These are phyloP conservation scores for Standfussiana lucernea DNA, from an alignment of 2,888 invertebrate genomes.

Conservation along the genomic window DNA sequence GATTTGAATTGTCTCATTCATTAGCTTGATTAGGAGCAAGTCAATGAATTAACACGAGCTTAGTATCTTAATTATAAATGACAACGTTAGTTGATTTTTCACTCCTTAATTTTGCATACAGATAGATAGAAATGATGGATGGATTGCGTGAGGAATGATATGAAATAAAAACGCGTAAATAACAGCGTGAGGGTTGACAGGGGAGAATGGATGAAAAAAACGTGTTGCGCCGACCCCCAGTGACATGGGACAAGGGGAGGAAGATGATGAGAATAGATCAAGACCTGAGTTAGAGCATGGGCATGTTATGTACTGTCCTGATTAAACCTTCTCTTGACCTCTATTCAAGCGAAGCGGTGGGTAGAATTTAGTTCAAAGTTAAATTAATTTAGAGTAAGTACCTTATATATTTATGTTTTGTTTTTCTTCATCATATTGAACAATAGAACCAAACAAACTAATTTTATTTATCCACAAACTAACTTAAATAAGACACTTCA, in stretches of 20 bases:
- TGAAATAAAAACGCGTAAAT: no score
- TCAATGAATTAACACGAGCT: not conserved
- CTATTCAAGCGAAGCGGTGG: no score
- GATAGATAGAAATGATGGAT: no score
- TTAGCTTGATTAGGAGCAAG: not conserved
- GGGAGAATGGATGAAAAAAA: no score
- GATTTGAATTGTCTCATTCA: slow-evolving; percentile 16
- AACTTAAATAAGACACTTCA: not conserved
- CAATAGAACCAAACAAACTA: not conserved
- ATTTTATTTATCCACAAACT: not conserved
- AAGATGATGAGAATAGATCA: no score
- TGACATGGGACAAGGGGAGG: no score
- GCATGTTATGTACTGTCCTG: not conserved
- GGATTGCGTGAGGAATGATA: no score
- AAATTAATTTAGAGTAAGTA: not conserved
- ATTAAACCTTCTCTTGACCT: not conserved
- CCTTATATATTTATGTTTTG: not conserved
- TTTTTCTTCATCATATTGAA: not conserved
- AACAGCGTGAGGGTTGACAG: no score
- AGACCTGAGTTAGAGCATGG: not conserved
- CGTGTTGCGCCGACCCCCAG: no score
- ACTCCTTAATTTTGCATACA: not conserved
- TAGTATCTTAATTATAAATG: not conserved
- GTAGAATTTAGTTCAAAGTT: not conserved
- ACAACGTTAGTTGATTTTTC: not conserved